These are phyloP conservation scores for Diadegma fenestrale DNA, from an alignment of 2,888 invertebrate species.

Conservation along the genomic window DNA sequence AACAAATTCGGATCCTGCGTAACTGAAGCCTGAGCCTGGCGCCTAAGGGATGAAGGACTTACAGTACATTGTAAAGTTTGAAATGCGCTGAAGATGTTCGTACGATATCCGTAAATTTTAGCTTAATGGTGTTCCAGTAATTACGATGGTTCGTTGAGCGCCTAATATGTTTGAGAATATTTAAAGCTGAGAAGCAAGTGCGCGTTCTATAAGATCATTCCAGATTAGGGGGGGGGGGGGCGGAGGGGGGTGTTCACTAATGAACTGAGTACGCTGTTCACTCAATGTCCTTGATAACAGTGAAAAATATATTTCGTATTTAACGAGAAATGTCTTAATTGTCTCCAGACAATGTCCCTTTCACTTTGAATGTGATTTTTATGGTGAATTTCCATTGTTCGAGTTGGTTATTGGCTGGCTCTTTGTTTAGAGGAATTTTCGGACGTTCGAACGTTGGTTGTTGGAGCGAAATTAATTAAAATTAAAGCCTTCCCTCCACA, in stretches of 20 bases:
- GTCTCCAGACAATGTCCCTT: neutral
- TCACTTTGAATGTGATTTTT: neutral
- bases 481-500: neutral
- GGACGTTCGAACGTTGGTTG: neutral
- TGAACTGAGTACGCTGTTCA: slow-evolving; percentile 18
- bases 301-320: slow-evolving; percentile 25
- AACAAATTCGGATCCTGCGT: neutral
- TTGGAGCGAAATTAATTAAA: neutral
- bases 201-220: neutral
- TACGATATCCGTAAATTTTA: neutral
- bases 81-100: slow-evolving; percentile 2
- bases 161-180: slow-evolving; percentile 22
- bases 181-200: slow-evolving; percentile 11
- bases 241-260: slow-evolving; percentile 33
- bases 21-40: neutral
- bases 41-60: neutral
- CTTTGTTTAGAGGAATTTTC: neutral
- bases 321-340: slow-evolving; percentile 25
- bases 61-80: slow-evolving; percentile 12
- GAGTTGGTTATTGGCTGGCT: neutral
- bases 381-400: neutral
- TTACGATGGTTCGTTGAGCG: slow-evolving; percentile 56
- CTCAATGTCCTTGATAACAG: neutral
- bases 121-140: slow-evolving; percentile 56
- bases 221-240: slow-evolving; percentile 19